Conservation (phyloP, 1,140 invertebrate genomes). For the Ephestia elutella region DNA sequence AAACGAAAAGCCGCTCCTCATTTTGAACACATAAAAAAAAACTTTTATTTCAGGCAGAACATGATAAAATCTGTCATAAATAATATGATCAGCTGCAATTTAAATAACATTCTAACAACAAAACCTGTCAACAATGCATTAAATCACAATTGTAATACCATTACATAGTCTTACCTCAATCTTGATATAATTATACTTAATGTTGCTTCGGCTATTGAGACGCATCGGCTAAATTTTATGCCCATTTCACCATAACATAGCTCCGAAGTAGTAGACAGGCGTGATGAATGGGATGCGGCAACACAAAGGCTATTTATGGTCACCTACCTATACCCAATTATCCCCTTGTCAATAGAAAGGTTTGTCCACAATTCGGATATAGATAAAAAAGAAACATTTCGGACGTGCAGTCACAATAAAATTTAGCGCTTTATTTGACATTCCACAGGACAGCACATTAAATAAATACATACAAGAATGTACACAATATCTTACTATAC, state of each 20-base stretch:
- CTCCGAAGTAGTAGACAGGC: conserved; percentile 39
- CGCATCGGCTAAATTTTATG: conserved; percentile 57
- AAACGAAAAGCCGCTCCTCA: no score
- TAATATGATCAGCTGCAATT: no score
- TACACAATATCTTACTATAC: no score
- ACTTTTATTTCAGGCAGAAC: no score
- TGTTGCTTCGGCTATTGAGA: conserved; percentile 37
- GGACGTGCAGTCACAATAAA: conserved; percentile 4
- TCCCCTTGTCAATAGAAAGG: conserved; percentile 29
- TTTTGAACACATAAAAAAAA: no score
- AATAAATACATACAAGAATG: conserved; percentile 1
- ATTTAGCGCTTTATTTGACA: conserved; percentile 3
- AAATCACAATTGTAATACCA: conserved; percentile 27
- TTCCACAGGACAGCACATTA: neutral
- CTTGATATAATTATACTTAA: conserved; percentile 48
- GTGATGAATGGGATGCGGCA: conserved; percentile 51
- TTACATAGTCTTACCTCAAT: conserved; percentile 34
- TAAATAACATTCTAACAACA: no score
- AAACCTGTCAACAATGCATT: neutral
- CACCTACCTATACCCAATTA: conserved; percentile 42
- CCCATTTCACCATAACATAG: conserved; percentile 50
- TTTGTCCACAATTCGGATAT: conserved; percentile 30
- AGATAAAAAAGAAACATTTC: conserved; percentile 13
- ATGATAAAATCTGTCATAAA: no score
- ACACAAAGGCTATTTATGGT: conserved; percentile 49